Evolutionary conservation across 2,797 vertebrate genomes (phyloP).

Genomic region (Sphenodon punctatus): DNA sequence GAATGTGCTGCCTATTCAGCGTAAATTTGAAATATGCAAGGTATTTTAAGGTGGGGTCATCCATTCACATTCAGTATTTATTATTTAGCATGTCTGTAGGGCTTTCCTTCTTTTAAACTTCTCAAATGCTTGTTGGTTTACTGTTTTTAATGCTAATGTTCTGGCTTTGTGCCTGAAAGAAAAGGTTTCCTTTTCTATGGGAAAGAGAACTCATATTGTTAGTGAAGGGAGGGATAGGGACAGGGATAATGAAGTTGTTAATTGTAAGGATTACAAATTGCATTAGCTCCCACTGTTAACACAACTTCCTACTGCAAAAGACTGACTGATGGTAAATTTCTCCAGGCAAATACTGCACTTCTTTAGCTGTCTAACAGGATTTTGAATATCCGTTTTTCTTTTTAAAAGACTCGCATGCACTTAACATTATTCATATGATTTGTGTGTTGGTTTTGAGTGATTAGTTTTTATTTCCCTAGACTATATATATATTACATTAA

Average conservation of each 20-base stretch:
- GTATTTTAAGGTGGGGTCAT: background rate
- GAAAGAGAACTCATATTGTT: background rate
- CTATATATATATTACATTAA: too few relatives aligned
- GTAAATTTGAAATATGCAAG: background rate
- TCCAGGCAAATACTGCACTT: too few relatives aligned
- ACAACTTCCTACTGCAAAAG: too few relatives aligned
- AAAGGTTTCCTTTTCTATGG: too few relatives aligned
- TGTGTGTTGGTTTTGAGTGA: too few relatives aligned
- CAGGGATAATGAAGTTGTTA: background rate
- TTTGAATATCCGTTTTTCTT: too few relatives aligned
- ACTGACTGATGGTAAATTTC: too few relatives aligned
- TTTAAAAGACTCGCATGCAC: too few relatives aligned
- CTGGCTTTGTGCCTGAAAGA: conserved; percentile 36
- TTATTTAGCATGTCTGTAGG: background rate
- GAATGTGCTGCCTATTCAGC: too few relatives aligned
- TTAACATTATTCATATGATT: too few relatives aligned
- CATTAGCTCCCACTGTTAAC: background rate
- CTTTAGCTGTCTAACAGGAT: too few relatives aligned
- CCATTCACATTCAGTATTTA: background rate
- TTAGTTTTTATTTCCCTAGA: too few relatives aligned
- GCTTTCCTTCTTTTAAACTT: conserved; percentile 23
- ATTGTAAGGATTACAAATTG: background rate
- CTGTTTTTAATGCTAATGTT: conserved; percentile 42
- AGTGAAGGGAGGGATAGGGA: background rate
- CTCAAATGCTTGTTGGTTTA: conserved; percentile 30